Percentiles rank a stretch among this genome's conserved stretches.
phyloP scores from a whole-genome alignment of 2,113 vertebrate species.

The Hemibagrus wyckioides region DNA sequence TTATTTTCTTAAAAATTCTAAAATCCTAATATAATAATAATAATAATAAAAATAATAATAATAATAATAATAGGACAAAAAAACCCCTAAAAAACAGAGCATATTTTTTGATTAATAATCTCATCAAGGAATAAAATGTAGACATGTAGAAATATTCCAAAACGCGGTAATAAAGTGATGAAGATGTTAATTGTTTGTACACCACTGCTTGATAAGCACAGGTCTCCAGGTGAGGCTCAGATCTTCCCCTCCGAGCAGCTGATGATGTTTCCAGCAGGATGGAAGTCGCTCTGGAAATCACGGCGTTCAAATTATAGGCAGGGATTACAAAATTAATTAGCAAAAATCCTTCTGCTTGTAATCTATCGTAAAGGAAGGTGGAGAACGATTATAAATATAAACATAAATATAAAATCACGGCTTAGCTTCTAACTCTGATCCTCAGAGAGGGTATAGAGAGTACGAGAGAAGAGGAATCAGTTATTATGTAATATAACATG shows the following conservation, averaged over 20 bases:
- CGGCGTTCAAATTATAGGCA: constrained; percentile 40
- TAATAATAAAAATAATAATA: background rate
- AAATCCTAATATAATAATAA: background rate
- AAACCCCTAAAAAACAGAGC: too few species aligned
- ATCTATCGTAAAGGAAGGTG: constrained; percentile 10
- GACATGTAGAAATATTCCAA: background rate
- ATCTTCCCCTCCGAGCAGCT: constrained; percentile 10
- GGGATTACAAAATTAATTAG: constrained; percentile 55
- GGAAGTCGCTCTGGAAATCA: constrained; percentile 26
- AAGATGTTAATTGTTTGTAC: background rate
- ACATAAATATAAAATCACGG: constrained; percentile 21
- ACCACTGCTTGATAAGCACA: background rate
- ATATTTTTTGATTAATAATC: background rate
- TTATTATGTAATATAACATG: background rate
- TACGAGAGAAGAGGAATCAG: background rate
- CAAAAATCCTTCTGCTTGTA: constrained; percentile 37
- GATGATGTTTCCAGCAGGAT: constrained; percentile 34
- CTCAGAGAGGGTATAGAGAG: background rate
- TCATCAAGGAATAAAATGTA: background rate
- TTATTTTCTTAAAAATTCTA: background rate
- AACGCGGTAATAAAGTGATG: background rate
- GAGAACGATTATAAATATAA: constrained; percentile 38
- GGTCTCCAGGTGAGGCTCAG: background rate
- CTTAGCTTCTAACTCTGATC: constrained; percentile 9
- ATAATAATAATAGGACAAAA: too few species aligned